Conservation (phyloP, 2,888 invertebrate genomes). For the Chaetogeoica ovagalla region DNA sequence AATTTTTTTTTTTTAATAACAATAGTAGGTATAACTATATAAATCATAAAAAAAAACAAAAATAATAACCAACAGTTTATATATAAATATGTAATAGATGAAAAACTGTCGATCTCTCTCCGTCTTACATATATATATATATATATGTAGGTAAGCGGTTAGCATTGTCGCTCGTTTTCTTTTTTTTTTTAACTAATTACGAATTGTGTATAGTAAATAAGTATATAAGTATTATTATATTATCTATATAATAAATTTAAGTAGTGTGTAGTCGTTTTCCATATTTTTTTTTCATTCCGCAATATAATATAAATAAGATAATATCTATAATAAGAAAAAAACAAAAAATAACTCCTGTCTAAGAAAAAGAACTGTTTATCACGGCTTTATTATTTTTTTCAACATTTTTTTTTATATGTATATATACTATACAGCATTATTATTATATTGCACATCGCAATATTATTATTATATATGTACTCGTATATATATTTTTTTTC, state of each 20-base stretch:
- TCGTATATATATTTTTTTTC: not conserved
- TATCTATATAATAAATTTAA: not conserved
- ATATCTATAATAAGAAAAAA: too few species aligned
- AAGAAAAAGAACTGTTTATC: not conserved
- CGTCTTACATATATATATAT: not conserved
- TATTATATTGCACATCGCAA: conserved; percentile 23
- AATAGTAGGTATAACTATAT: conserved; percentile 2
- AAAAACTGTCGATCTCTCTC: conserved; percentile 42
- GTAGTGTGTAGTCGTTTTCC: not conserved
- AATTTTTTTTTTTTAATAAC: conserved; percentile 3
- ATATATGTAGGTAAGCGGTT: conserved; percentile 13
- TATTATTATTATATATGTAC: not conserved
- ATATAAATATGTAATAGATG: not conserved
- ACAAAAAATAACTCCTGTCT: not conserved
- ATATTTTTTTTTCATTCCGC: not conserved
- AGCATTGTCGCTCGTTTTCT: conserved; percentile 1
- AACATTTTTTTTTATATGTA: not conserved
- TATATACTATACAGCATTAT: conserved; percentile 15
- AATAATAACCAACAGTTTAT: conserved; percentile 12
- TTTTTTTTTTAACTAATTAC: not conserved
- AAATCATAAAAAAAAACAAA: conserved; percentile 20
- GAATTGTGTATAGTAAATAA: not conserved
- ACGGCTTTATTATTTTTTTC: not conserved
- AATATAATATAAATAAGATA: not conserved
- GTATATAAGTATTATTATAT: conserved; percentile 5